Evolutionary conservation across 1,140 invertebrate genomes (phyloP).

Genomic region (Drosophila ogumai): DNA sequence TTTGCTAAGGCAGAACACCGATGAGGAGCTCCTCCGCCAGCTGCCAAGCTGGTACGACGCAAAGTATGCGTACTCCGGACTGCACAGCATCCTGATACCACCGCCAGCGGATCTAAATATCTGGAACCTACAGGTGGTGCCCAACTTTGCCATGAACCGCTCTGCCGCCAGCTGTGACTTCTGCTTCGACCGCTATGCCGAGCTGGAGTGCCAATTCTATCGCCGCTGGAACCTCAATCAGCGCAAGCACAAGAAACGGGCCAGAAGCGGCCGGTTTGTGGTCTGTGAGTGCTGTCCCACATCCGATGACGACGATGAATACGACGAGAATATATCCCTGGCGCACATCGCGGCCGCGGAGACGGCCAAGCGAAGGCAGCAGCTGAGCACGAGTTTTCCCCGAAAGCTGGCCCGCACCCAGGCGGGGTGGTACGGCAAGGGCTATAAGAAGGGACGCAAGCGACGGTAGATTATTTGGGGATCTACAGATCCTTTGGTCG

Average conservation of each 20-base stretch:
- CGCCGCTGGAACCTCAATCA: conserved; percentile 79
- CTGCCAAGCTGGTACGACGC: conserved; percentile 84
- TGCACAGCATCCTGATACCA: conserved; percentile 88
- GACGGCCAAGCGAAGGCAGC: conserved; percentile 77
- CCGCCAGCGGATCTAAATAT: conserved; percentile 85
- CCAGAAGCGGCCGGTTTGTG: conserved; percentile 85
- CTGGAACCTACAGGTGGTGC: conserved; percentile 78
- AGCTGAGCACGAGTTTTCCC: conserved; percentile 79
- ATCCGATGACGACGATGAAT: conserved; percentile 85
- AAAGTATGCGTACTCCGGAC: conserved; percentile 87
- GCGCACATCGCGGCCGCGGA: conserved; percentile 81
- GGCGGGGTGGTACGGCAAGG: conserved; percentile 87
- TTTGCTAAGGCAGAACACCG: conserved; percentile 61
- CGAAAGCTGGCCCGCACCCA: conserved; percentile 85
- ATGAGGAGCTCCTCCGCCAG: conserved; percentile 63
- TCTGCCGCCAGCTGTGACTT: conserved; percentile 85
- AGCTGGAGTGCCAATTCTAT: conserved; percentile 86
- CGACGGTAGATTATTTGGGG: conserved; percentile 48
- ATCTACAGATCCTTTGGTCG: neutral
- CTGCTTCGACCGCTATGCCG: conserved; percentile 86
- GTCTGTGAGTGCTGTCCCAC: conserved; percentile 87
- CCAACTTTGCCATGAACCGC: conserved; percentile 81
- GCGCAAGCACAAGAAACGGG: conserved; percentile 84
- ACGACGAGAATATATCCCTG: conserved; percentile 84
- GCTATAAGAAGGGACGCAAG: conserved; percentile 86